Conservation (phyloP, 2,888 invertebrate genomes). For the Pristionchus japonicus region DNA sequence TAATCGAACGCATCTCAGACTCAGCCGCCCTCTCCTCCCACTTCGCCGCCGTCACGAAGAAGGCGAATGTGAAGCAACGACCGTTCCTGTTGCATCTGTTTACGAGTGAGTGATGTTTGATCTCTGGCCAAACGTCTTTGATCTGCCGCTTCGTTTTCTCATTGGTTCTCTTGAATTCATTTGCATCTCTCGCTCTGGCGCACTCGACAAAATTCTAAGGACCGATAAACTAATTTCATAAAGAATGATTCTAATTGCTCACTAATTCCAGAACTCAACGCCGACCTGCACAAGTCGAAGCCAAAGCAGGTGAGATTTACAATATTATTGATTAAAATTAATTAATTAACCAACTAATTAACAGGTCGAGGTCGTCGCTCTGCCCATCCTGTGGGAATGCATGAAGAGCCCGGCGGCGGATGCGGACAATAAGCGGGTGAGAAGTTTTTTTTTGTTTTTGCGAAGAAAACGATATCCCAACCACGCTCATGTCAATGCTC, state of each 20-base stretch:
- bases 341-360: neutral
- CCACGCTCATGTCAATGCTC: too few species aligned
- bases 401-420: conserved; percentile 53
- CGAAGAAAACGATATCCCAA: too few species aligned
- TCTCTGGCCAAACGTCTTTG: too few species aligned
- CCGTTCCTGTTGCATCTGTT: conserved; percentile 54
- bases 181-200: too few species aligned
- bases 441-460: neutral
- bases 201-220: too few species aligned
- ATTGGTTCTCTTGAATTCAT: too few species aligned
- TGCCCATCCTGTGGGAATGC: conserved; percentile 59
- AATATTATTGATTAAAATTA: neutral
- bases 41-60: conserved; percentile 58
- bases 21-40: conserved; percentile 56
- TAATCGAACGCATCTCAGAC: conserved; percentile 52
- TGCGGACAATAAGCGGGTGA: conserved; percentile 57
- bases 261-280: conserved; percentile 54
- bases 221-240: too few species aligned
- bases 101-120: conserved; percentile 44
- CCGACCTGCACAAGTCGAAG: conserved; percentile 52
- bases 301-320: conserved; percentile 54
- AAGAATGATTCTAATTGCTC: too few species aligned
- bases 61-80: conserved; percentile 60
- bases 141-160: too few species aligned
- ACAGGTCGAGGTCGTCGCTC: conserved; percentile 55